Percentiles rank a stretch among this genome's conserved stretches.
These are phyloP conservation scores for Megaustenia siamemsis DNA, from an alignment of 2,888 invertebrate genomes.

Conservation along the genomic window DNA sequence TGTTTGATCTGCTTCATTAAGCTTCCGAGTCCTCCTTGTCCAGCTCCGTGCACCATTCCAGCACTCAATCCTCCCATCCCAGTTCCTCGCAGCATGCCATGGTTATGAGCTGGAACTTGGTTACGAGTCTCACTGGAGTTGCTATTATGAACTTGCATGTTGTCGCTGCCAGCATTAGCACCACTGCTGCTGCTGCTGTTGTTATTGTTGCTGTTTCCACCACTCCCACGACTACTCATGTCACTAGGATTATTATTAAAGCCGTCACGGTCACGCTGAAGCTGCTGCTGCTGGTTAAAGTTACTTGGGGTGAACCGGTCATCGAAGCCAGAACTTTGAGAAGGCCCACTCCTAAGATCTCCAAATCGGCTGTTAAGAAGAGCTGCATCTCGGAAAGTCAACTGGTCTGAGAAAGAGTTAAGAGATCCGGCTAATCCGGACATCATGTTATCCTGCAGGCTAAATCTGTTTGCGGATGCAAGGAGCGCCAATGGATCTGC, in stretches of 20 bases:
- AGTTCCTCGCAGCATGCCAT: conserved; percentile 45
- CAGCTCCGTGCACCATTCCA: conserved; percentile 41
- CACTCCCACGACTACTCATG: conserved; percentile 8
- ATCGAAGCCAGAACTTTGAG: conserved; percentile 43
- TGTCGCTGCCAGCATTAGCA: conserved; percentile 7
- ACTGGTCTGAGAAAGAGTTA: conserved; percentile 53
- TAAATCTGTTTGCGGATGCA: conserved; percentile 50
- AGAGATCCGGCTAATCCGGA: conserved; percentile 32
- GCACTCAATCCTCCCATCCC: conserved; percentile 32
- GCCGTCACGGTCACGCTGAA: conserved; percentile 46
- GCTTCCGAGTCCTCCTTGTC: conserved; percentile 23
- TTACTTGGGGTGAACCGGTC: conserved; percentile 47
- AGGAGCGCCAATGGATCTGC: conserved; percentile 49
- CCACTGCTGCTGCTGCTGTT: conserved; percentile 24
- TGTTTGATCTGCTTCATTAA: conserved; percentile 54
- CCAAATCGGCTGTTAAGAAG: conserved; percentile 52
- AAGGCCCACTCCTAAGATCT: conserved; percentile 44
- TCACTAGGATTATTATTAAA: conserved; percentile 29
- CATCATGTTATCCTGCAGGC: conserved; percentile 54
- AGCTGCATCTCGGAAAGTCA: conserved; percentile 53
- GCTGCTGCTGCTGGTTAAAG: conserved; percentile 43
- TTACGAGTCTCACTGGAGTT: conserved; percentile 35
- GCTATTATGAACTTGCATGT: conserved; percentile 39
- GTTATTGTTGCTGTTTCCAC: conserved; percentile 15
- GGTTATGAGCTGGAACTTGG: conserved; percentile 55